Evolutionary conservation across 2,888 invertebrate species (phyloP), one percentile per base, ranked within the genome.

Genomic region (Calameuta idolon): DNA sequence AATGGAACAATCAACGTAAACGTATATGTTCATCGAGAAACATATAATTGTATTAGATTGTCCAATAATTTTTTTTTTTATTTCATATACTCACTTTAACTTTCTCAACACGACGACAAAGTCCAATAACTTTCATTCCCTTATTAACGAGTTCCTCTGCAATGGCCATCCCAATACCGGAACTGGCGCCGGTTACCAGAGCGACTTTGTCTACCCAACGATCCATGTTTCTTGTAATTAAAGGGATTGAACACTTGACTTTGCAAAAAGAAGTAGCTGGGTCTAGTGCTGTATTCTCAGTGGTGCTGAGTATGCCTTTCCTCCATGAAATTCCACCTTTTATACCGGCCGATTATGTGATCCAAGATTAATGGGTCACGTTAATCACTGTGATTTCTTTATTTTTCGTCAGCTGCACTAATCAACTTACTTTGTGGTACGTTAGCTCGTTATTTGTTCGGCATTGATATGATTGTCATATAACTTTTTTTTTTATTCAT

Each of bases 41-140:
- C 15, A 11, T 73, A 34, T 31, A 12, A 35, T 35, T 34, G 2
- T 12, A 35, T 12, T 35, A 40, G 40, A 23, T 55, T 55, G 23
- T 55, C 11, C 23, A 34, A n/a, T 35, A 74, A 34, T 30, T 35
- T n/a, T 15, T 3, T 1, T 23, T 12, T 23, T 9, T 55, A 23
- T 15, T 15, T 33, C 69, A 69, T 76, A 34, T n/a, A 76, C 75
- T 12, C 80, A 85, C 87, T 83, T 91, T 84, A 30, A 92, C 88
- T 75, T 87, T 87, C 34, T 92, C 90, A 0, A 91, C 81, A 68
- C 88, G 87, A 37, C 90, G 84, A 11, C 89, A 91, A 80, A 92
- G 89, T 2, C 92, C 92, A 2, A 92, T 85, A 1, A 93, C 92
- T 80, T 89, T 91, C 87, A 92, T 87, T 68, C 15, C 76, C 71